phyloP scores from a whole-genome alignment of 1,140 invertebrate genomes.

The Brachionus plicatilis region DNA sequence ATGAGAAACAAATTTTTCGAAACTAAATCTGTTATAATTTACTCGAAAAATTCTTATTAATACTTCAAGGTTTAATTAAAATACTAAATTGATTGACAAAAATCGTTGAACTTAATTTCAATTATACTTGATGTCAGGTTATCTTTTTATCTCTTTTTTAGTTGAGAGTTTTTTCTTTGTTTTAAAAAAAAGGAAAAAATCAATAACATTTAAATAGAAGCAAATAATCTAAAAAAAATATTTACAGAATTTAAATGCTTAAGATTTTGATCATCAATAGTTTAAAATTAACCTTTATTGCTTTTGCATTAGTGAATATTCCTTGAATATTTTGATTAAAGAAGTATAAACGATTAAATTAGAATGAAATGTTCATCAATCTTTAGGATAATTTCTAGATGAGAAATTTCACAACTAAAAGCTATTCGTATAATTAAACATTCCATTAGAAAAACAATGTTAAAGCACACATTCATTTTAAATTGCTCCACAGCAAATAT shows the following conservation, averaged over 20 bases:
- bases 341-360: neutral
- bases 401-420: neutral
- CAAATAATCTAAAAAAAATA: too few species aligned
- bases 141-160: neutral
- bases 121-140: neutral
- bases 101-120: neutral
- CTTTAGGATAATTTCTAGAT: neutral
- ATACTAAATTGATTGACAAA: neutral
- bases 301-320: neutral
- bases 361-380: neutral
- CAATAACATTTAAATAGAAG: neutral
- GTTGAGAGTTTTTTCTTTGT: neutral
- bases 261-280: neutral
- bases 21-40: neutral
- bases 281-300: neutral
- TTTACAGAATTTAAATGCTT: too few species aligned
- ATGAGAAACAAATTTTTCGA: too few species aligned
- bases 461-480: neutral
- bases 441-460: neutral
- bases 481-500: too few species aligned
- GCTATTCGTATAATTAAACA: neutral
- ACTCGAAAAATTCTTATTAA: neutral
- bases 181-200: neutral
- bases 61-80: too few species aligned
- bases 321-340: neutral